These are phyloP conservation scores for Diorhabda carinulata DNA, from an alignment of 1,140 invertebrate species.

Conservation along the genomic window DNA sequence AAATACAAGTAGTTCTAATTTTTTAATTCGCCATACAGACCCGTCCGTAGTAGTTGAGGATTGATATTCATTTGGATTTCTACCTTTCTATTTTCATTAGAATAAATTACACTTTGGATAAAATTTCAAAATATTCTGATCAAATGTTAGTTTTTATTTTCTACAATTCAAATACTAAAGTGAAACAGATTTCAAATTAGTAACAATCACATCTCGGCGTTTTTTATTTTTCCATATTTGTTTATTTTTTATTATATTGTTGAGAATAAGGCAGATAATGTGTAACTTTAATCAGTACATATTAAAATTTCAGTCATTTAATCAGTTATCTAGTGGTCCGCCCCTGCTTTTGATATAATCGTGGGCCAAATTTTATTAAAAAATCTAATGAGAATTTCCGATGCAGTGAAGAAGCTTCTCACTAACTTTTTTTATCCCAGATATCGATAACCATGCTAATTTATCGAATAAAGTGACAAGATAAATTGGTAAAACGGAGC, in stretches of 20 bases:
- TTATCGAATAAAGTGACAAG: neutral
- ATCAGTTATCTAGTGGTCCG: neutral
- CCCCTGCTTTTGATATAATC: neutral
- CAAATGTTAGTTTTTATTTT: too few species aligned
- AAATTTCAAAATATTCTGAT: too few species aligned
- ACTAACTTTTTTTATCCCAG: neutral
- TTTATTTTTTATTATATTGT: neutral
- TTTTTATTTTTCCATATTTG: neutral
- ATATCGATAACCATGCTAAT: neutral
- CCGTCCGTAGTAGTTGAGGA: too few species aligned
- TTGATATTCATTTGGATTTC: too few species aligned
- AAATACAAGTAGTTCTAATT: too few species aligned
- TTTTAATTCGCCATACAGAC: too few species aligned
- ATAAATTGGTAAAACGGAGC: neutral
- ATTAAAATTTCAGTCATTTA: too few species aligned
- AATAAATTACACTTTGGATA: too few species aligned
- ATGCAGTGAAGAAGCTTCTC: constrained; percentile 1
- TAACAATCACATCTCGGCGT: neutral
- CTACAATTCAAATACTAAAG: too few species aligned
- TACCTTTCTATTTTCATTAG: too few species aligned
- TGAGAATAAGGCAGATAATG: too few species aligned
- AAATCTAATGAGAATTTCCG: neutral
- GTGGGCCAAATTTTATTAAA: neutral
- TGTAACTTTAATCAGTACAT: too few species aligned
- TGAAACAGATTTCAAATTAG: neutral